Percentiles rank a stretch among this genome's conserved stretches.
Evolutionary conservation across 1,140 invertebrate genomes (phyloP).

Genomic region (Carposina sasakii): DNA sequence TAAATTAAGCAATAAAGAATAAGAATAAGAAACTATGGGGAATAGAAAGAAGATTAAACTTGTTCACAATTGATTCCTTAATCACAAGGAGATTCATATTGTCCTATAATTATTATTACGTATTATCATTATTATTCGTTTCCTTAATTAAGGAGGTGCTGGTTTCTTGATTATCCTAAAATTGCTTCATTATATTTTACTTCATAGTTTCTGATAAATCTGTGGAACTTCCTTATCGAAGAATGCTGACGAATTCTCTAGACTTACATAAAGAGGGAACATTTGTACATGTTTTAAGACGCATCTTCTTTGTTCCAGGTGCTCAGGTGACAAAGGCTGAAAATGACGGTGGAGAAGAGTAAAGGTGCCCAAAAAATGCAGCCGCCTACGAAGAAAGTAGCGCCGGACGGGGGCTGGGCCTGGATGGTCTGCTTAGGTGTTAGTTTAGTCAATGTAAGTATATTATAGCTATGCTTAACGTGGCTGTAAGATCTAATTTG

Average conservation of each 20-base stretch:
- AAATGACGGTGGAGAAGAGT: constrained; percentile 63
- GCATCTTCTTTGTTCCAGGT: constrained; percentile 33
- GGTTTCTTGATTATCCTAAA: background rate
- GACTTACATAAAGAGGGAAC: background rate
- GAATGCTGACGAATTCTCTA: too few relatives aligned
- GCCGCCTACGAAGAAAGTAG: constrained; percentile 72
- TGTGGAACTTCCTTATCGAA: too few relatives aligned
- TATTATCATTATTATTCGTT: background rate
- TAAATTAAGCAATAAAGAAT: too few relatives aligned
- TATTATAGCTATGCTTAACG: background rate
- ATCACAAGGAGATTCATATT: too few relatives aligned
- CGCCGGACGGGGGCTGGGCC: constrained; percentile 85
- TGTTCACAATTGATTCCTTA: too few relatives aligned
- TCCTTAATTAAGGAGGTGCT: background rate
- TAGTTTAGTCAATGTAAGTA: constrained; percentile 84
- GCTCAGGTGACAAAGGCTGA: constrained; percentile 60
- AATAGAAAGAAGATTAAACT: too few relatives aligned
- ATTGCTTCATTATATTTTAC: too few relatives aligned
- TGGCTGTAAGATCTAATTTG: too few relatives aligned
- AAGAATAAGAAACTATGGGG: too few relatives aligned
- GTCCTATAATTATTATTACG: too few relatives aligned
- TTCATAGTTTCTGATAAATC: too few relatives aligned
- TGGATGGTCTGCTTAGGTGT: constrained; percentile 87
- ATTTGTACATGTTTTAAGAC: background rate
- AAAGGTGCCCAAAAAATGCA: constrained; percentile 46